Base-by-base conservation (phyloP, 1,140 invertebrate species). In the Caerostris extrusa region DNA sequence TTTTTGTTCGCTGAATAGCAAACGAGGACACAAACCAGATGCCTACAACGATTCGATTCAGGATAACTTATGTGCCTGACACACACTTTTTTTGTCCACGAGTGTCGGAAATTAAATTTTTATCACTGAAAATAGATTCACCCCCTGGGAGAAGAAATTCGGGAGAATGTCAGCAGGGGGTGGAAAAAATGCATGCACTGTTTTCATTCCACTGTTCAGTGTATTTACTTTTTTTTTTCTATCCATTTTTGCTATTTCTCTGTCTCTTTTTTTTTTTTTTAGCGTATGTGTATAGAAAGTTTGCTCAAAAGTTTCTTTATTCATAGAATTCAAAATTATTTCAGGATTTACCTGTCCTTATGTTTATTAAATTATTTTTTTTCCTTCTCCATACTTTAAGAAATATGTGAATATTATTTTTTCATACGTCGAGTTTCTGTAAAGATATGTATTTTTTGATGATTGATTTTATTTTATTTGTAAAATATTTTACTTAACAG, bases 31-130 rank as follows among this genome's bases (percentile, higher is more conserved):
- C 17, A n/a, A n/a, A 85, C 56, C n/a, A 57, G n/a, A 85, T 60
- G 56, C 19, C 83, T 50, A 0, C 71, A 77, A 53, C 10, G 34
- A 88, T 88, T 88, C 86, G 7, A 55, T 67, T 87, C 14, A 10
- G 61, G 60, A 6, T 88, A 88, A 88, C 60, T 88, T 64, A 53
- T 64, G 10, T 50, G 86, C 86, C 5, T 88, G 60, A 55, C 50
- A 57, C 50, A 57, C 19, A 7, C 56, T 64, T 19, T 34, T n/a
- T 60, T 85, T 50, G 6, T n/a, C 8, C 83, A 19, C n/a, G 12
- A 82, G 55, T 53, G 34, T 10, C 19, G 57, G 17, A 64, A 58
- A 88, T 88, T 88, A 88, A 88, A 88, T 88, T 88, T 67, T 67
- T 55, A 55, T 58, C 53, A 60, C 53, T 3, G 10, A 53, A 67